Evolutionary conservation across 2,797 vertebrate species (phyloP).

Genomic region (Petrocephalus sullivani): DNA sequence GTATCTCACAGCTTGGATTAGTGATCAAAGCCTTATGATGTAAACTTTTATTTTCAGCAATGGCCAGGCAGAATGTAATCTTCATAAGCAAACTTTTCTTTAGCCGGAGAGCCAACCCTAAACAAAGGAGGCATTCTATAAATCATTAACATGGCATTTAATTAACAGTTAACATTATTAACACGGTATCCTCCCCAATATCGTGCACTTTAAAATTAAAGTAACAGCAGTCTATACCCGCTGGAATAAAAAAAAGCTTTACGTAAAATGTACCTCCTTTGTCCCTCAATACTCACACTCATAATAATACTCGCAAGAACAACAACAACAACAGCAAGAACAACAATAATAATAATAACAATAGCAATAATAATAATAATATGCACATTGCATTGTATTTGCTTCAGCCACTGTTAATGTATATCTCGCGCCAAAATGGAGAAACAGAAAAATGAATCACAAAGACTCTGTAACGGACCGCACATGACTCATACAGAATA

Average conservation of each 20-base stretch:
- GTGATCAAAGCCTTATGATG: background rate
- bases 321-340: too few species aligned
- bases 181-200: background rate
- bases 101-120: background rate
- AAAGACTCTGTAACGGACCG: background rate
- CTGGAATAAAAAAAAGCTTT: slow-evolving; percentile 41
- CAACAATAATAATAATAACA: background rate
- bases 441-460: background rate
- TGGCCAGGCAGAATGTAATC: background rate
- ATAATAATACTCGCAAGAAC: background rate
- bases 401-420: background rate
- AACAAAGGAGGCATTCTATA: background rate
- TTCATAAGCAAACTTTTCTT: background rate
- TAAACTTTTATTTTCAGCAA: background rate
- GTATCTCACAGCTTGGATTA: background rate
- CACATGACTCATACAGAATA: background rate
- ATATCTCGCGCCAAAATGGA: background rate
- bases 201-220: slow-evolving; percentile 8
- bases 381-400: background rate
- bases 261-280: slow-evolving; percentile 54
- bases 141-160: background rate
- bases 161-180: background rate
- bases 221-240: background rate
- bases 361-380: background rate
- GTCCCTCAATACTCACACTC: slow-evolving; percentile 37